Evolutionary conservation across 2,888 invertebrate genomes (phyloP).

Genomic region (Epinotia nisella): DNA sequence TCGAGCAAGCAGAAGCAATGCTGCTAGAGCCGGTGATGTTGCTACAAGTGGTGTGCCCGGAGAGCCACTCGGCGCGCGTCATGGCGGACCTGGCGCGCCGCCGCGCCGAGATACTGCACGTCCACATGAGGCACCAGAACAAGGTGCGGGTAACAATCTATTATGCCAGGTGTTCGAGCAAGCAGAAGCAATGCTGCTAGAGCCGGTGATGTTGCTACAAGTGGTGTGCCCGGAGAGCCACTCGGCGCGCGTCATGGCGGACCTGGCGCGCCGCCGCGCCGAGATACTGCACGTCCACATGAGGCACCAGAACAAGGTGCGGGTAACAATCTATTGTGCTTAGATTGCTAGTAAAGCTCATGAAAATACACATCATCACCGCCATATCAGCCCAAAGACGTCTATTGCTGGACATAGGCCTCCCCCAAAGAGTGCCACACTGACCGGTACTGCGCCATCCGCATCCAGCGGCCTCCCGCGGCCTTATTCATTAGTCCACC

Average conservation of each 20-base stretch:
- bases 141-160: conserved; percentile 78
- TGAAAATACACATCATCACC: too few relatives aligned
- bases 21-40: conserved; percentile 96
- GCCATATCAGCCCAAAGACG: too few relatives aligned
- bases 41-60: conserved; percentile 90
- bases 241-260: conserved; percentile 87
- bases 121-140: conserved; percentile 86
- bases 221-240: conserved; percentile 88
- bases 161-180: conserved; percentile 79
- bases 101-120: conserved; percentile 87
- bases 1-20: conserved; percentile 79
- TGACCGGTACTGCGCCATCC: too few relatives aligned
- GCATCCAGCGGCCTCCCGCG: too few relatives aligned
- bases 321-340: conserved; percentile 1
- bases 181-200: conserved; percentile 86
- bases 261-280: conserved; percentile 90
- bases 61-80: conserved; percentile 86
- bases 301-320: conserved; percentile 87
- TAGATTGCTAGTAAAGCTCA: too few relatives aligned
- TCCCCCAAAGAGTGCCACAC: too few relatives aligned
- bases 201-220: conserved; percentile 96
- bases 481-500: too few relatives aligned
- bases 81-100: conserved; percentile 91
- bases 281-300: conserved; percentile 86
- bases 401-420: too few relatives aligned